Evolutionary conservation across 2,113 vertebrate genomes (phyloP), one percentile per base, ranked within the genome.

Genomic region (Emydocephalus ijimae): DNA sequence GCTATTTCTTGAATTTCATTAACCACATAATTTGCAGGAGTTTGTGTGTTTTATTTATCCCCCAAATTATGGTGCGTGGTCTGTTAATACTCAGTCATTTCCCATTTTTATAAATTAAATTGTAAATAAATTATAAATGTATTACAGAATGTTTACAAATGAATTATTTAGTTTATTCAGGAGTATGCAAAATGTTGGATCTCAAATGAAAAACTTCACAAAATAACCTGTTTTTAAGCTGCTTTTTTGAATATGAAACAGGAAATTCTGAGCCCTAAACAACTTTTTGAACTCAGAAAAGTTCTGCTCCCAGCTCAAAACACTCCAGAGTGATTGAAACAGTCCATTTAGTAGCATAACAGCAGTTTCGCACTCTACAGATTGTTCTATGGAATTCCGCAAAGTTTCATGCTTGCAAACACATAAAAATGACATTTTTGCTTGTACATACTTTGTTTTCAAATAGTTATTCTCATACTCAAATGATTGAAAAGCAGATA

Each of bases 1-100:
- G 74, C 94, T 54, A 7, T 87, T 87, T 87, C 86, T 87, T 87
- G 86, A 87, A 15, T 52, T 52, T 87, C 48, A 87, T 54, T 87
- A 52, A 87, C 26, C 86, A 52, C 34, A 81, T 81, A 39, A 20
- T 81, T 81, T 81, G 74, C 2, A 39, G 8, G 74, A 21, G 34
- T 39, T 39, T 39, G 34, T 20, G 34, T 39, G 34, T 39, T 20
- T 81, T 81, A 43, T 81, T 81, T 43, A 39, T 39, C 2, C 34
- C n/a, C 2, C 1, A 39, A 39, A 43, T 81, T 81, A 21, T 21
- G 18, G 34, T 43, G 34, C 74, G 21, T 43, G 74, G 12, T 87
- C 26, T 87, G 26, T 87, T 87, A 48, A 87, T 87, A 48, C 5
- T 45, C 85, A 87, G 12, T 43, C n/a, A 3, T 87, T 52, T 23